Conservation (phyloP, 30 jellyfish, hydroid and myxozoan genomes). For the Turritopsis rubra region DNA sequence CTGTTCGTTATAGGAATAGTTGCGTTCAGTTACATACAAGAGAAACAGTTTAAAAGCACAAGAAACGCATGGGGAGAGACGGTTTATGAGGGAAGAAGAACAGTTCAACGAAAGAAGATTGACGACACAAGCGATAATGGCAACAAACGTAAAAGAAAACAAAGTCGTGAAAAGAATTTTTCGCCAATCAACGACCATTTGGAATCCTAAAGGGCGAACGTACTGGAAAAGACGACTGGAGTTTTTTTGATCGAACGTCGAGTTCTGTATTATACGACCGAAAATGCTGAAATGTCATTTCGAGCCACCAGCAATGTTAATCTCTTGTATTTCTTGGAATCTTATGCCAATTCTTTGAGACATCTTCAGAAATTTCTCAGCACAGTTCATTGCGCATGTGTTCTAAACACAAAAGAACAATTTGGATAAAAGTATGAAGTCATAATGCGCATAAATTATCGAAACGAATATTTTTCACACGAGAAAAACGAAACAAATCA, state of each 20-base stretch:
- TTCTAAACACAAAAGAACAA: conserved; percentile 30
- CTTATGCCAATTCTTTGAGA: conserved; percentile 86
- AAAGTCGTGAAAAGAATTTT: neutral
- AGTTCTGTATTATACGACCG: neutral
- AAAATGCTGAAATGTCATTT: neutral
- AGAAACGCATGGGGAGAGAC: conserved; percentile 27
- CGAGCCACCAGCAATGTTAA: conserved; percentile 25
- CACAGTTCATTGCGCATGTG: conserved; percentile 91
- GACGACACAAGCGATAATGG: neutral
- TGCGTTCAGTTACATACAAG: neutral
- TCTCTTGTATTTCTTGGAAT: conserved; percentile 85
- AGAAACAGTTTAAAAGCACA: neutral
- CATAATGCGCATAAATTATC: neutral
- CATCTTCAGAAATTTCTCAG: conserved; percentile 82
- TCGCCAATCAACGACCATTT: neutral
- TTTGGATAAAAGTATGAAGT: neutral
- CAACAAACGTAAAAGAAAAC: neutral
- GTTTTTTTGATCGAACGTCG: too few species aligned
- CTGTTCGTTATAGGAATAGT: neutral
- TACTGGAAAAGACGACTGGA: neutral
- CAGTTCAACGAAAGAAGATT: neutral
- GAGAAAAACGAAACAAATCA: too few species aligned
- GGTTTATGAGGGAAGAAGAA: neutral
- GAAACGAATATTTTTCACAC: neutral
- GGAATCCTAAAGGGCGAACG: neutral